Evolutionary conservation across 2,888 invertebrate genomes (phyloP).

Genomic region (Clunio marinus): DNA sequence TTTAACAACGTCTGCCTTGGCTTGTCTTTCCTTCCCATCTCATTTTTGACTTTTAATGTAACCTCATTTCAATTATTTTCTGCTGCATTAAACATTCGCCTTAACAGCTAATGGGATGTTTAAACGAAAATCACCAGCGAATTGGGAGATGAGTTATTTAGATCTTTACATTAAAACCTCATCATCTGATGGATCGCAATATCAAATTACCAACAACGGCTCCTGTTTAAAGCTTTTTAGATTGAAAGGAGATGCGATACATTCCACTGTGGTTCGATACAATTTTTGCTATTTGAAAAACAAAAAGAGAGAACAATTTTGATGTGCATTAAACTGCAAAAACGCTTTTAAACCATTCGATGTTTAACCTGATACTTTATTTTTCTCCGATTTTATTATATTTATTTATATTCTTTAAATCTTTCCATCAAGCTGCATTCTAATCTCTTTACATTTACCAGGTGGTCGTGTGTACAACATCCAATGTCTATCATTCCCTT

Average conservation of each 20-base stretch:
- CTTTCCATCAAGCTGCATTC: slow-evolving; percentile 22
- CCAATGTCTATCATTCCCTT: background rate
- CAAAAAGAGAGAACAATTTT: background rate
- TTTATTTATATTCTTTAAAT: background rate
- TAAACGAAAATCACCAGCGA: background rate
- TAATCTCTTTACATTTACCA: slow-evolving; percentile 28
- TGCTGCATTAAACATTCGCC: background rate
- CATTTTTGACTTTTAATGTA: background rate
- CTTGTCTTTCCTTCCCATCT: background rate
- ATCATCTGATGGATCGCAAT: background rate
- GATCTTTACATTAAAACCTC: background rate
- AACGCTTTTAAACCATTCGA: background rate
- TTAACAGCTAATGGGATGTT: background rate
- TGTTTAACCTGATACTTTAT: slow-evolving; percentile 12
- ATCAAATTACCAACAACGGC: background rate
- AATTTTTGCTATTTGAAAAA: background rate
- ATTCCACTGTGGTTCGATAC: too few species aligned
- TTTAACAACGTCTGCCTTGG: background rate
- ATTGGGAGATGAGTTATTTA: background rate
- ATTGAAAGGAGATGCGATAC: background rate
- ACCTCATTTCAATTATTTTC: background rate
- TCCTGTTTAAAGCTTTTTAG: background rate
- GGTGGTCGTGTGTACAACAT: slow-evolving; percentile 21
- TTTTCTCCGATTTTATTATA: background rate
- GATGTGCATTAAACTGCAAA: slow-evolving; percentile 3